Evolutionary conservation across 2,888 invertebrate genomes (phyloP).

Genomic region (Panzeria rudis): DNA sequence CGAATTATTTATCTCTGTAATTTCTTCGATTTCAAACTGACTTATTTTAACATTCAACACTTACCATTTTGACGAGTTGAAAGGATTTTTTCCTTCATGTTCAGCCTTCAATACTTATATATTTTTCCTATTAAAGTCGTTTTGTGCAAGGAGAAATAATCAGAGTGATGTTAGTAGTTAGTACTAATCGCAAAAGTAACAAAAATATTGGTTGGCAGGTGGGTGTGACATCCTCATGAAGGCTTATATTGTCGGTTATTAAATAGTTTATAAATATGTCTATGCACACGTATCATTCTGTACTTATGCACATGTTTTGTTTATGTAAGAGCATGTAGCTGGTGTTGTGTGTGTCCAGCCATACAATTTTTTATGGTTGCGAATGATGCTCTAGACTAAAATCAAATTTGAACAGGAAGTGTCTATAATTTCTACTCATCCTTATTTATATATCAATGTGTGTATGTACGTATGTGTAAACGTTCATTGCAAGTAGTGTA

Average conservation of each 20-base stretch:
- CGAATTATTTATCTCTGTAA: neutral
- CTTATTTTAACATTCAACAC: conserved; percentile 46
- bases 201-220: conserved; percentile 22
- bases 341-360: conserved; percentile 15
- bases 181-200: neutral
- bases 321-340: neutral
- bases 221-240: conserved; percentile 50
- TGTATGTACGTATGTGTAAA: neutral
- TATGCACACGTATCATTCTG: neutral
- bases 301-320: conserved; percentile 9
- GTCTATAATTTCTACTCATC: conserved; percentile 80
- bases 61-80: conserved; percentile 43
- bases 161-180: neutral
- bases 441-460: neutral
- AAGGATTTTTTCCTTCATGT: conserved; percentile 6
- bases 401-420: conserved; percentile 81
- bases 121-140: conserved; percentile 49
- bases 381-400: conserved; percentile 72
- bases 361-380: conserved; percentile 43
- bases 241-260: conserved; percentile 65
- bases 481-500: conserved; percentile 72
- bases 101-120: conserved; percentile 19
- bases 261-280: conserved; percentile 27
- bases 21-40: neutral
- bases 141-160: neutral